These are phyloP conservation scores for Frieseomelitta varia DNA, from an alignment of 1,140 invertebrate species.

Conservation along the genomic window DNA sequence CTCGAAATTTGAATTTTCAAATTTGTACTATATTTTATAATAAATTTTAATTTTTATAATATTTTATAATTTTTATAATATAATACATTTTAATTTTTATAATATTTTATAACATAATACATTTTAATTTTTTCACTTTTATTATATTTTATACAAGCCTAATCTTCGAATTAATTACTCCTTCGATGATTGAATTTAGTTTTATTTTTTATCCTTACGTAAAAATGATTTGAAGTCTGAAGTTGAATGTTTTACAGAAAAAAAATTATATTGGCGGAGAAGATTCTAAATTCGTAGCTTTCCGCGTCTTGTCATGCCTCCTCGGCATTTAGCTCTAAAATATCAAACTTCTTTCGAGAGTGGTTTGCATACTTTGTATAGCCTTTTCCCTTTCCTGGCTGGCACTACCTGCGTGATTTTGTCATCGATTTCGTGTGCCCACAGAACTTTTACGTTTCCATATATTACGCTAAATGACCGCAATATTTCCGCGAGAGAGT, in stretches of 20 bases:
- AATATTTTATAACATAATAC: too few relatives aligned
- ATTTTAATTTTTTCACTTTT: background rate
- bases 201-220: too few relatives aligned
- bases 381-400: constrained; percentile 23
- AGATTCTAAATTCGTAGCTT: too few relatives aligned
- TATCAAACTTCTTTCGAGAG: constrained; percentile 22
- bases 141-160: background rate
- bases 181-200: background rate
- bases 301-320: background rate
- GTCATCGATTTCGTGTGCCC: constrained; percentile 9
- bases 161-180: background rate
- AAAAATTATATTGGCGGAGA: too few relatives aligned
- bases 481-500: background rate
- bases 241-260: too few relatives aligned
- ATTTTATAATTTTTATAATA: background rate
- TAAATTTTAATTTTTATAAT: too few relatives aligned
- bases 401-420: constrained; percentile 24
- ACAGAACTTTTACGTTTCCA: background rate
- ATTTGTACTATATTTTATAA: too few relatives aligned
- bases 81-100: too few relatives aligned
- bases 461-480: background rate
- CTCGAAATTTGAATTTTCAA: background rate
- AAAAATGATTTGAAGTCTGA: too few relatives aligned
- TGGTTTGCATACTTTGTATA: background rate
- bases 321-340: background rate